These are phyloP conservation scores for Melanostoma mellinum DNA, from an alignment of 2,888 invertebrate species.

Conservation along the genomic window DNA sequence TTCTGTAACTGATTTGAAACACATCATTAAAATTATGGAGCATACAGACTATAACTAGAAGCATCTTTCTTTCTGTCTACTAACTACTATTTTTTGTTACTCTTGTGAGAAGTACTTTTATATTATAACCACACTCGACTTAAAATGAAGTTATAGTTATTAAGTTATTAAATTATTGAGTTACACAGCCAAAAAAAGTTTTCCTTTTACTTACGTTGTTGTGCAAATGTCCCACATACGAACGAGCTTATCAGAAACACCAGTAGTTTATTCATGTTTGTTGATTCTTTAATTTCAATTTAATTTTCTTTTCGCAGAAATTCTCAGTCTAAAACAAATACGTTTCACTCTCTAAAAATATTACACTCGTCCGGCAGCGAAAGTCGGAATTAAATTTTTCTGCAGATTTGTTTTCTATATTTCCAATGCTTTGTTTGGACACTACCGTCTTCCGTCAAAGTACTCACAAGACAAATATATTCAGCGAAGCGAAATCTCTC, in stretches of 20 bases:
- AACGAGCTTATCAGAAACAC: constrained; percentile 29
- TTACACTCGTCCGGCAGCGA: constrained; percentile 63
- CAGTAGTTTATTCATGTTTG: constrained; percentile 51
- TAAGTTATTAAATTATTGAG: no score
- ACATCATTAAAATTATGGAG: no score
- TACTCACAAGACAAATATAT: constrained; percentile 30
- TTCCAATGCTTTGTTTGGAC: constrained; percentile 4
- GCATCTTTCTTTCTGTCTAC: no score
- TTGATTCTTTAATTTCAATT: not conserved
- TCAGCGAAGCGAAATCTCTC: constrained; percentile 51
- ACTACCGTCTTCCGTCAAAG: constrained; percentile 35
- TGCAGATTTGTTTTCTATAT: constrained; percentile 12
- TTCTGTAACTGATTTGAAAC: no score
- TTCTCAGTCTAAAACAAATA: constrained; percentile 31
- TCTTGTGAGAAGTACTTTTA: no score
- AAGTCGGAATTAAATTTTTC: constrained; percentile 45
- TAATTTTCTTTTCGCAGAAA: constrained; percentile 13
- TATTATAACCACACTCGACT: no score
- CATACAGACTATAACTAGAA: no score
- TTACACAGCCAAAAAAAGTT: no score
- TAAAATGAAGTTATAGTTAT: no score
- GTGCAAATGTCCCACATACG: constrained; percentile 50
- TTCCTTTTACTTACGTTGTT: constrained; percentile 64
- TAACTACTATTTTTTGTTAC: no score
- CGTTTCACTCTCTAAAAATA: constrained; percentile 61